Evolutionary conservation across 2,797 vertebrate species (phyloP).

Genomic region (Babyrousa celebensis): DNA sequence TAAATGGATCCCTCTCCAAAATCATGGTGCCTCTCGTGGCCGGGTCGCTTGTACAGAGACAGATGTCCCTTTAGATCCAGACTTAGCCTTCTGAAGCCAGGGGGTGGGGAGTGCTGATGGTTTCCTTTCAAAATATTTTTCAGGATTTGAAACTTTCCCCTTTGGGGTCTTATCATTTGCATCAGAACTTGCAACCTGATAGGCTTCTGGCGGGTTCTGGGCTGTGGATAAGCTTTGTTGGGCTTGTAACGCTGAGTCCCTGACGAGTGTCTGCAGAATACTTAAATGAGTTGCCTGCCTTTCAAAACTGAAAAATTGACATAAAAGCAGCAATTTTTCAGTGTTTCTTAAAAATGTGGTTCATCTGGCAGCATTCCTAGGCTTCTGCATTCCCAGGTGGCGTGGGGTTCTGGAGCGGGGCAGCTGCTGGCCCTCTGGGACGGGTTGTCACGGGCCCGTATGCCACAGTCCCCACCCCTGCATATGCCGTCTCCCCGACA

Average conservation of each 20-base stretch:
- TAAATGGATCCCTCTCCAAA: background rate
- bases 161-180: background rate
- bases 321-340: background rate
- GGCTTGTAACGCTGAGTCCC: background rate
- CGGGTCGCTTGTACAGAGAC: background rate
- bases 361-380: background rate
- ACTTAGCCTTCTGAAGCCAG: background rate
- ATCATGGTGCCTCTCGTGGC: fast-evolving
- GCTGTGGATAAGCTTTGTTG: background rate
- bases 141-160: background rate
- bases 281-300: background rate
- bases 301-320: background rate
- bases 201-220: background rate
- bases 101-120: background rate
- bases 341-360: background rate
- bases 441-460: fast-evolving
- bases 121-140: background rate
- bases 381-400: background rate
- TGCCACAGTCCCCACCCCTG: fast-evolving
- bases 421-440: background rate
- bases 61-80: background rate
- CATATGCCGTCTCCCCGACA: fast-evolving
- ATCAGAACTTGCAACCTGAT: background rate
- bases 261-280: background rate
- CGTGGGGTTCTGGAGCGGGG: background rate